Base-by-base conservation (phyloP, 2,113 vertebrate genomes). In the Leptocoma aspasia region DNA sequence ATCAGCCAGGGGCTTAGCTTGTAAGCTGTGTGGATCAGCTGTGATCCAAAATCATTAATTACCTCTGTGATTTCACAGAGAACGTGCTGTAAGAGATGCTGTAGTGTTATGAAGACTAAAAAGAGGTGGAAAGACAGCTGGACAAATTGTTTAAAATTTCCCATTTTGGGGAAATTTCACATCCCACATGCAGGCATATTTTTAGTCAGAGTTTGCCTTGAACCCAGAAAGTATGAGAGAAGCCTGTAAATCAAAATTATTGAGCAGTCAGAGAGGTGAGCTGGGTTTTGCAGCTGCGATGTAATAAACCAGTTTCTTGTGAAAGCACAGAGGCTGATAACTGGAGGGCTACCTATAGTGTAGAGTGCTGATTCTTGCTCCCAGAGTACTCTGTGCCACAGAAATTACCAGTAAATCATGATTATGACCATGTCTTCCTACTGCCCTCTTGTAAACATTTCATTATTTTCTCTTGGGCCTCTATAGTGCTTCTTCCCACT, bases 41-140 rank as follows among this genome's bases (percentile, higher is more conserved):
- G 61, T 93, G 94, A 96, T 91, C 93, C 86, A 94, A 93, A 91
- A 82, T 65, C 35, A 59, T 86, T 23, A 94, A 94, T 59, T 86
- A 91, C 90, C 92, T 97, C 94, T 97, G 91, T 96, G 89, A 96
- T 95, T 92, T 88, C 92, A 93, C 92, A 95, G 92, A 94, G 95
- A 81, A 91, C 1, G 3, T 94, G 57, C 69, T 86, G 14, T 66
- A 91, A 79, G 73, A 82, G 61, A 91, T 90, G 79, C 50, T 77
- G 49, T 59, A 93, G 75, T 88, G 79, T 70, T 84, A 81, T 60
- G 66, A 94, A 95, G 86, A 84, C 61, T 89, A 88, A 76, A 68
- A 68, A 84, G 76, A 75, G 77, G 82, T 76, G n/a, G 73, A 41
- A 85, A 95, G 82, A 73, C 35, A 89, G 72, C 33, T 83, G 81